Evolutionary conservation across 2,797 vertebrate genomes (phyloP).

Genomic region (Anas flavirostris): DNA sequence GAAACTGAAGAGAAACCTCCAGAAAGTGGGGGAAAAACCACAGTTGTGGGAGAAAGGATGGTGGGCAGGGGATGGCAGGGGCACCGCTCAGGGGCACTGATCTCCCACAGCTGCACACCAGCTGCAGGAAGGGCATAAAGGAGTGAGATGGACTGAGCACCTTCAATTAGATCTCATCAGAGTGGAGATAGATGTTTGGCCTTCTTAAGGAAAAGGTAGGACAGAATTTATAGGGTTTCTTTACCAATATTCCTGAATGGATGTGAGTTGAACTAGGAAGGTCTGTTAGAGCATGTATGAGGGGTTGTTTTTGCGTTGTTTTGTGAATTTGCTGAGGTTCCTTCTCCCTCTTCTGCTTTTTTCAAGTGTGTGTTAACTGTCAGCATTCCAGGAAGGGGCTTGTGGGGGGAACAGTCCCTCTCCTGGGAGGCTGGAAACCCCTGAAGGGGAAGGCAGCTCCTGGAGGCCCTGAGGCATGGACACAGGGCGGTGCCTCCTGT

Average conservation of each 20-base stretch:
- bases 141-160: accelerated
- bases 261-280: background rate
- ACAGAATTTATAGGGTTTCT: accelerated
- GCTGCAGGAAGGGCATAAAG: background rate
- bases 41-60: background rate
- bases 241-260: accelerated
- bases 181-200: accelerated
- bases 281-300: too few relatives aligned
- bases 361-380: background rate
- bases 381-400: background rate
- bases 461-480: background rate
- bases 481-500: background rate
- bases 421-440: too few relatives aligned
- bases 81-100: accelerated
- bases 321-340: background rate
- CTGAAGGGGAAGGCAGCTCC: too few relatives aligned
- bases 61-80: too few relatives aligned
- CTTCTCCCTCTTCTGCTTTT: background rate
- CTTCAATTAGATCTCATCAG: accelerated
- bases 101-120: background rate
- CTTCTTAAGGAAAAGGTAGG: accelerated
- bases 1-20: background rate
- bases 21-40: accelerated
- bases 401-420: background rate
- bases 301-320: background rate